Evolutionary conservation across 1,140 invertebrate species (phyloP).

Genomic region (Phenacoccus solenopsis): DNA sequence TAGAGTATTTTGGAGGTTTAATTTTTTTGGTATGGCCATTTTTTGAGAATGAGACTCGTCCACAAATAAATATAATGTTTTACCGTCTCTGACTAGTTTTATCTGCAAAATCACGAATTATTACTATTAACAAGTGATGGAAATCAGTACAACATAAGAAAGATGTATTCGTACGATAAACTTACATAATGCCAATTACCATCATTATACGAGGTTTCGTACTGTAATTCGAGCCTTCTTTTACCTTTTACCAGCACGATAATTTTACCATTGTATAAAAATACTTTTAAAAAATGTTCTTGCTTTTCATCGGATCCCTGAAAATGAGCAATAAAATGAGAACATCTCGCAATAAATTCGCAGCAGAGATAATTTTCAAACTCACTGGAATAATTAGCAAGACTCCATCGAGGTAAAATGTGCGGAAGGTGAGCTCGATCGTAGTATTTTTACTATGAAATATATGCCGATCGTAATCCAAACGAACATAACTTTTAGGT

Average conservation of each 20-base stretch:
- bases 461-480: slow-evolving; percentile 46
- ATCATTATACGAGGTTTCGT: slow-evolving; percentile 54
- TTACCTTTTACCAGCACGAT: slow-evolving; percentile 51
- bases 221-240: slow-evolving; percentile 46
- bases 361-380: slow-evolving; percentile 19
- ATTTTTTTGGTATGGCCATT: background rate
- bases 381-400: slow-evolving; percentile 59
- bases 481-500: slow-evolving; percentile 56
- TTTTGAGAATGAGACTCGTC: slow-evolving; percentile 2
- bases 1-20: background rate
- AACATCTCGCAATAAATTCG: too few species aligned
- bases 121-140: background rate
- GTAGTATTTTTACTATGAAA: slow-evolving; percentile 53
- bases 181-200: slow-evolving; percentile 67
- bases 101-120: background rate
- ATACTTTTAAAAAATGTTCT: slow-evolving; percentile 55
- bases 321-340: slow-evolving; percentile 21
- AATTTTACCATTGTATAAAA: slow-evolving; percentile 56
- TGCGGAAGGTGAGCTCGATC: slow-evolving; percentile 69
- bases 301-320: slow-evolving; percentile 51
- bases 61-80: background rate
- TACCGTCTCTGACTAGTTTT: background rate
- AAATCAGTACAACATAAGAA: background rate
- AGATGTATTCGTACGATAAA: background rate
- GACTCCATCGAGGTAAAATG: slow-evolving; percentile 70